Conservation (phyloP, 2,113 vertebrate species). For the Toxostoma redivivum region DNA sequence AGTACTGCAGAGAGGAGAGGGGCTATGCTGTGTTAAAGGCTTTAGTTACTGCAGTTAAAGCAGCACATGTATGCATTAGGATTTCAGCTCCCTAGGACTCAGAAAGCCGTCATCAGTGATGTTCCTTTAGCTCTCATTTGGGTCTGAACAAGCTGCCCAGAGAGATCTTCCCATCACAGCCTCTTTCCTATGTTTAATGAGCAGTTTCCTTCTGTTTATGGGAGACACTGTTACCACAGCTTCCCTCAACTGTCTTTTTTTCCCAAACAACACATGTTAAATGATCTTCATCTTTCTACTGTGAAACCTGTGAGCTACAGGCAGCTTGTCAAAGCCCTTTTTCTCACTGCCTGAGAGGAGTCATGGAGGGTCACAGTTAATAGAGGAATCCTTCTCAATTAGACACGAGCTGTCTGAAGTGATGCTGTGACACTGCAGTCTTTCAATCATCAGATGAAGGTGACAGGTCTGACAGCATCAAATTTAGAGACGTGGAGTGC, state of each 20-base stretch:
- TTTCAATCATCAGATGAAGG: neutral
- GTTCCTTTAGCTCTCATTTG: neutral
- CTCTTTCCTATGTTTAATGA: neutral
- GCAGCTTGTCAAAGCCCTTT: slow-evolving; percentile 5
- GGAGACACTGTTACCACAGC: neutral
- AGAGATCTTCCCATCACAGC: neutral
- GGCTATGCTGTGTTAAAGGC: neutral
- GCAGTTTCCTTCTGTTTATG: slow-evolving; percentile 2
- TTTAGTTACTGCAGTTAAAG: neutral
- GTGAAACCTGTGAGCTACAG: neutral
- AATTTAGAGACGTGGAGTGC: neutral
- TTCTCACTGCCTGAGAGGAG: neutral
- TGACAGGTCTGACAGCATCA: slow-evolving; percentile 3
- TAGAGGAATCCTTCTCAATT: slow-evolving; percentile 20
- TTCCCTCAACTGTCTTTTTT: neutral
- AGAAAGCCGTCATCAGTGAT: neutral
- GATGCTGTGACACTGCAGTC: neutral
- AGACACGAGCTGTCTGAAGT: neutral
- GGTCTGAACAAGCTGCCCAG: neutral
- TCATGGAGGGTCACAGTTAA: neutral
- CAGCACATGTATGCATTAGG: too few species aligned
- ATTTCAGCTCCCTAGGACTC: neutral
- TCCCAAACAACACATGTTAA: neutral
- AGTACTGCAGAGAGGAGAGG: neutral
- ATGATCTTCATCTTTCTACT: neutral